Percentiles rank a stretch among this genome's conserved stretches.
phyloP scores from a whole-genome alignment of 2,888 invertebrate genomes.

The Agrilus mali region DNA sequence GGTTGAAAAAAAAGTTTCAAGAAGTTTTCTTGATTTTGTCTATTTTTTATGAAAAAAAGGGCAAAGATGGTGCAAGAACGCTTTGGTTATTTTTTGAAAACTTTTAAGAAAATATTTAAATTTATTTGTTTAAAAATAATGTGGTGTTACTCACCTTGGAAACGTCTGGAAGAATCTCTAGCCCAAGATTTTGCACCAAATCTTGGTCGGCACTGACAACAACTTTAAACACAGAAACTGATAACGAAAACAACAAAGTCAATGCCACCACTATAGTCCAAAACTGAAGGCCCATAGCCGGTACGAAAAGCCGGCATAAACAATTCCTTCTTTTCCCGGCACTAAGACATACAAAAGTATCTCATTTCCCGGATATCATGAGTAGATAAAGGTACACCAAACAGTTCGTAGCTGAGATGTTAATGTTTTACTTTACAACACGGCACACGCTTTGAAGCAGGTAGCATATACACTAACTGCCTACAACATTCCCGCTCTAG shows the following conservation, averaged over 20 bases:
- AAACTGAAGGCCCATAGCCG: conserved; percentile 29
- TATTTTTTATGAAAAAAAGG: background rate
- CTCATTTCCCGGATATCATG: too few relatives aligned
- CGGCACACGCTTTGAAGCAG: too few relatives aligned
- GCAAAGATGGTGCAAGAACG: background rate
- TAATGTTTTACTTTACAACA: too few relatives aligned
- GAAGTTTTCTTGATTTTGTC: too few relatives aligned
- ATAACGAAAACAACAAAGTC: conserved; percentile 26
- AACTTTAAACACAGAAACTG: conserved; percentile 14
- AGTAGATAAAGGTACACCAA: too few relatives aligned
- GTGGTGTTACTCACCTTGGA: conserved; percentile 23
- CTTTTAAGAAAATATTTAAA: too few relatives aligned
- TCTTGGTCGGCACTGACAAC: conserved; percentile 18
- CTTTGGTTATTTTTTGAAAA: background rate
- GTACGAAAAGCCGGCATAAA: conserved; percentile 25
- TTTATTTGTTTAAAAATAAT: background rate
- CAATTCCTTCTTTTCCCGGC: too few relatives aligned
- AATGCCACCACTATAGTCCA: conserved; percentile 26
- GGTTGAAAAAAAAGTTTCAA: too few relatives aligned
- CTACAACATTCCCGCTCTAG: too few relatives aligned
- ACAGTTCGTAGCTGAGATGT: too few relatives aligned
- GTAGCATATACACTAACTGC: too few relatives aligned
- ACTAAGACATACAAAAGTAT: too few relatives aligned
- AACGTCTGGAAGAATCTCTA: conserved; percentile 26
- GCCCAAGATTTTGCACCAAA: conserved; percentile 26